Evolutionary conservation across 2,113 vertebrate species (phyloP).

Genomic region (Choloepus hoffmanni): DNA sequence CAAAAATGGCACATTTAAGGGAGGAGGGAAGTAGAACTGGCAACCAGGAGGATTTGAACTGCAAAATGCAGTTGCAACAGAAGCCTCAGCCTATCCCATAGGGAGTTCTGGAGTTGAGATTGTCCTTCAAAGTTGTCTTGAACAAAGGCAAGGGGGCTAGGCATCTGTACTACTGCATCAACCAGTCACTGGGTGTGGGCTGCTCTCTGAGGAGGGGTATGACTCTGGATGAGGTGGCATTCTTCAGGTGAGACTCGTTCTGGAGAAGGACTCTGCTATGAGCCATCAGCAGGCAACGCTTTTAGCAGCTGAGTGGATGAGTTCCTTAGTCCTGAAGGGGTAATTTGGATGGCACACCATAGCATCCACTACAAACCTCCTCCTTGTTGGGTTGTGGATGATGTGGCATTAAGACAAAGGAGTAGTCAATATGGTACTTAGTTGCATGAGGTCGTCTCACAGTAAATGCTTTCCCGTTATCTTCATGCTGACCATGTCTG

Average conservation of each 20-base stretch:
- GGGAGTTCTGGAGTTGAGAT: neutral
- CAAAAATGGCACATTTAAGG: constrained; percentile 35
- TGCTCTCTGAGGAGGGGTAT: neutral
- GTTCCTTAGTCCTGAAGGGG: neutral
- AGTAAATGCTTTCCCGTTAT: neutral
- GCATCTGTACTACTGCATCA: neutral
- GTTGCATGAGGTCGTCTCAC: neutral
- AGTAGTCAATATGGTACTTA: neutral
- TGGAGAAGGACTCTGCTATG: neutral
- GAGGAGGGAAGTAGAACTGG: neutral
- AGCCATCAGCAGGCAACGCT: neutral
- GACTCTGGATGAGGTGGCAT: neutral
- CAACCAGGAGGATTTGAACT: neutral
- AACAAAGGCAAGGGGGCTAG: neutral
- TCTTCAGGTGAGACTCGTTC: neutral
- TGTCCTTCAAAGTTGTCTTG: neutral
- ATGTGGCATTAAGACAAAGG: neutral
- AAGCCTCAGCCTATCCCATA: neutral
- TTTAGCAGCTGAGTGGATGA: neutral
- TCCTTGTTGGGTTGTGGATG: neutral
- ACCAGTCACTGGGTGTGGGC: neutral
- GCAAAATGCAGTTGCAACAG: neutral
- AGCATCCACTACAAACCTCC: neutral
- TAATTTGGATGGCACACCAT: neutral
- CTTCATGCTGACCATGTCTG: neutral